These are phyloP conservation scores for Hypomecis punctinalis DNA, from an alignment of 2,888 invertebrate genomes.

Conservation along the genomic window DNA sequence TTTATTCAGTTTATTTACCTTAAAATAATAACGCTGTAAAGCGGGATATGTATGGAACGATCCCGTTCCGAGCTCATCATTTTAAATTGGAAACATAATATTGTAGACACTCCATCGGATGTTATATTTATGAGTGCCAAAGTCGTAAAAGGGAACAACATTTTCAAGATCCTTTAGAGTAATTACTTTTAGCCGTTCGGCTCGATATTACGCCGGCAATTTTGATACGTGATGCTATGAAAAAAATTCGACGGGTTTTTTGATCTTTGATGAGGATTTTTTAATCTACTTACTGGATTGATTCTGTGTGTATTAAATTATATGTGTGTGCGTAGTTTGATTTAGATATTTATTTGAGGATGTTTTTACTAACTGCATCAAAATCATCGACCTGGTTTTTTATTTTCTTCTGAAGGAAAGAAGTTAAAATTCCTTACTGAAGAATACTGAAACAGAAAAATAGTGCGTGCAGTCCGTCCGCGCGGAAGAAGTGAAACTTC, in stretches of 20 bases:
- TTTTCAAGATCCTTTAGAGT: conserved; percentile 37
- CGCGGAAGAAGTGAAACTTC: no score
- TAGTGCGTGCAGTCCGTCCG: no score
- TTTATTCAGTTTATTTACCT: conserved; percentile 6
- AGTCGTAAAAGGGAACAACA: conserved; percentile 39
- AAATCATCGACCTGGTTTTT: no score
- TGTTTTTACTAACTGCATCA: no score
- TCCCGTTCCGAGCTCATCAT: conserved; percentile 34
- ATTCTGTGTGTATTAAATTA: not conserved
- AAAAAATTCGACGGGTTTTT: conserved; percentile 2
- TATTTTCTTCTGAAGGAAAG: no score
- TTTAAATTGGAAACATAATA: conserved; percentile 43
- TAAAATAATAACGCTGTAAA: conserved; percentile 16
- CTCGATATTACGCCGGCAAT: conserved; percentile 21
- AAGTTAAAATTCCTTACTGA: no score
- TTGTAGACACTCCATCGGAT: conserved; percentile 38
- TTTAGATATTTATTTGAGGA: no score
- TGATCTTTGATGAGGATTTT: conserved; percentile 17
- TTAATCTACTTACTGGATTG: not conserved
- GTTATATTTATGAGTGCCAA: conserved; percentile 42
- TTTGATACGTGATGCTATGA: conserved; percentile 20
- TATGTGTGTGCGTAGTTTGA: no score
- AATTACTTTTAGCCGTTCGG: conserved; percentile 35
- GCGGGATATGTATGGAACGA: conserved; percentile 19
- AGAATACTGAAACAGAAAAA: no score